Evolutionary conservation across 2,888 invertebrate genomes (phyloP), one percentile per base, ranked within the genome.

Genomic region (Myathropa florea): DNA sequence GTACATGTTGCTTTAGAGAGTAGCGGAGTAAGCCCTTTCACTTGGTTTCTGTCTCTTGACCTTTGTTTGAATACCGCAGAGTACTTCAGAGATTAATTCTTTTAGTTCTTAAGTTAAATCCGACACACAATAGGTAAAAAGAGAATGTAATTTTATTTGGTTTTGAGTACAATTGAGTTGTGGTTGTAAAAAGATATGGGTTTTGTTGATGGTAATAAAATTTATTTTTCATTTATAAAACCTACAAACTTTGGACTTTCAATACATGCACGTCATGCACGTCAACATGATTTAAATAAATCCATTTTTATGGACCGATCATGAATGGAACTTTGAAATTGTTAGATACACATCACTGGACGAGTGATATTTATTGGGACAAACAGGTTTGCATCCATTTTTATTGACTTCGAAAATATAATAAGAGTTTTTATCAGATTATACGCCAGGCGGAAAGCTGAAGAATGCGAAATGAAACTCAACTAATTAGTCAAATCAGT

Each of bases 121-220:
- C 10, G 12, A 23, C 2, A 12, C 24, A 57, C 12, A 57, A 14
- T 24, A 57, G 24, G 24, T 14, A 10, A 12, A 24, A 10, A 9
- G 46, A 46, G 18, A 46, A 18, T 18, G 46, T 46, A 46, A 7
- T 46, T 18, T 46, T 6, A 0, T 63, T 77, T 33, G 33, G 36
- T 63, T 61, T 53, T 76, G 23, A 75, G 21, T 6, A 39, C 46
- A 33, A 63, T 18, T 59, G 10, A 9, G 18, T 61, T 76, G 23
- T 67, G 46, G 10, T 28, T 28, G 63, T 55, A 46, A 21, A 63
- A 23, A 28, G 14, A 39, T 28, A 26, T 60, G 18, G 21, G 6
- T 64, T 79, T 65, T 12, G 71, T 72, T 79, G 55, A n/a, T 59
- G 30, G 21, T 60, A 72, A 72, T 79, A 79, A 79, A 65, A 39